Evolutionary conservation across 2,888 invertebrate genomes (phyloP).

Genomic region (Cerceris ruficornis): DNA sequence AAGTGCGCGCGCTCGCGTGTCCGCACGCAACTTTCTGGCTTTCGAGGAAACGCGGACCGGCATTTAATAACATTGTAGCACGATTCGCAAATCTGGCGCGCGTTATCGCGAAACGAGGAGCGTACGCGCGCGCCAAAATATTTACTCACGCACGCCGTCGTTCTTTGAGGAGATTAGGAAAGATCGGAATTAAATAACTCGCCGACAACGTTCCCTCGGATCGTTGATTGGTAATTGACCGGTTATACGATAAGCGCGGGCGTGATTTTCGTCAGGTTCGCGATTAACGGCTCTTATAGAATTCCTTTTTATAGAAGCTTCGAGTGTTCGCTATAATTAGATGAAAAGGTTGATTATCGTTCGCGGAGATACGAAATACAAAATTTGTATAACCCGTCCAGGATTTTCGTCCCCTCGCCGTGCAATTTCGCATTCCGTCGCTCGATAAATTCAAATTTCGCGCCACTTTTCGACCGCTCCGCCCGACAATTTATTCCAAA

Average conservation of each 20-base stretch:
- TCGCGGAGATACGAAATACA: too few species aligned
- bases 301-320: too few species aligned
- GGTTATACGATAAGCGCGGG: too few species aligned
- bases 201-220: constrained; percentile 10
- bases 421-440: too few species aligned
- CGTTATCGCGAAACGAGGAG: constrained; percentile 14
- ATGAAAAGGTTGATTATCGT: too few species aligned
- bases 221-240: background rate
- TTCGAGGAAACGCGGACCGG: constrained; percentile 33
- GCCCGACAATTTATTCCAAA: background rate
- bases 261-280: too few species aligned
- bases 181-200: constrained; percentile 50
- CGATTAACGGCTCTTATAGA: too few species aligned
- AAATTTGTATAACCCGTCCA: too few species aligned
- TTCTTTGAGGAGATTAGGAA: constrained; percentile 57
- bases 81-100: background rate
- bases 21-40: constrained; percentile 19
- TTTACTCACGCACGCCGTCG: constrained; percentile 37
- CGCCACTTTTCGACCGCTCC: background rate
- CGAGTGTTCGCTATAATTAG: too few species aligned
- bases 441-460: background rate
- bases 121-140: constrained; percentile 31
- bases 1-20: constrained; percentile 12
- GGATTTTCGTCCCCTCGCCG: too few species aligned
- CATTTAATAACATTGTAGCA: constrained; percentile 47